Conservation (phyloP, 2,113 vertebrate genomes). For the Antechinus stuartii region DNA sequence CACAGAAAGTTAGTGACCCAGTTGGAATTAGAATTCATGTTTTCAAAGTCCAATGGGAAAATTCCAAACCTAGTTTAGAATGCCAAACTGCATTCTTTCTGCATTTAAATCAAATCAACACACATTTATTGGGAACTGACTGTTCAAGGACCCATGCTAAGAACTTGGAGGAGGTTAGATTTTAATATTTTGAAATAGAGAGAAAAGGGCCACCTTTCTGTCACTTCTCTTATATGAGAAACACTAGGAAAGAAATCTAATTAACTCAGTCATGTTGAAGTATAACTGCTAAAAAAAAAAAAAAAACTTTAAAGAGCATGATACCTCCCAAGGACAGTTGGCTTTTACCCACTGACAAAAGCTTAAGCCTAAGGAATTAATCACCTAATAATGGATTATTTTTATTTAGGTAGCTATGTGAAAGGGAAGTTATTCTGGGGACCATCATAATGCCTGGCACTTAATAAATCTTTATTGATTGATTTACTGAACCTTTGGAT, state of each 20-base stretch:
- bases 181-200: background rate
- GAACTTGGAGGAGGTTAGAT: background rate
- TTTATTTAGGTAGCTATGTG: background rate
- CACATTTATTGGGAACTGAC: background rate
- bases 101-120: background rate
- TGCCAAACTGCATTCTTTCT: background rate
- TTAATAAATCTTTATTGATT: background rate
- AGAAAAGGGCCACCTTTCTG: background rate
- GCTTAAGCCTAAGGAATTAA: background rate
- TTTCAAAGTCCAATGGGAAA: background rate
- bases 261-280: background rate
- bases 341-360: background rate
- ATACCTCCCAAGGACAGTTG: background rate
- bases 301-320: background rate
- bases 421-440: background rate
- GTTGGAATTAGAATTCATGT: background rate
- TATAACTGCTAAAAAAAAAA: background rate
- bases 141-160: background rate
- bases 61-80: background rate
- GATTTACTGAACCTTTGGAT: background rate
- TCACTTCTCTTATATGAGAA: background rate
- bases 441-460: background rate
- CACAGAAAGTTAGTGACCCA: background rate
- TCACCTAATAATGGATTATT: background rate
- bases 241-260: background rate